Evolutionary conservation across 2,888 invertebrate genomes (phyloP).

Genomic region (Heliconius erato): DNA sequence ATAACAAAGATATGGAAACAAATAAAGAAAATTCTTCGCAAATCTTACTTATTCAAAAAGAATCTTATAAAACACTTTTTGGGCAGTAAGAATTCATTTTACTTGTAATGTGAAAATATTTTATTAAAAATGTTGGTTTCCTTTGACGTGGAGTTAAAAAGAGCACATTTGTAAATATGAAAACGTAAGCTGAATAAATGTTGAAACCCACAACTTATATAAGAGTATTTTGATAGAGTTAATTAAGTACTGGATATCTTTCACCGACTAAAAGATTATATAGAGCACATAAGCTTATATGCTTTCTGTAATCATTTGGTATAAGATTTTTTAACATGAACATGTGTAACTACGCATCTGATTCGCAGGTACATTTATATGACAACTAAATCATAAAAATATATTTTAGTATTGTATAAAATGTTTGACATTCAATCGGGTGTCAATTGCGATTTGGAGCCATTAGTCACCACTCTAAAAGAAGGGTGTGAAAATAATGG

Average conservation of each 20-base stretch:
- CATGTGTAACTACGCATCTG: not conserved
- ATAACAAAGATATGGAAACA: not conserved
- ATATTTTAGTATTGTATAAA: too few relatives aligned
- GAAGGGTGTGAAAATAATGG: too few relatives aligned
- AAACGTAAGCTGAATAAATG: not conserved
- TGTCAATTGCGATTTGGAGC: too few relatives aligned
- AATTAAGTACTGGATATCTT: not conserved
- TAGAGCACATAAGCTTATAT: not conserved
- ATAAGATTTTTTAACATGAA: not conserved
- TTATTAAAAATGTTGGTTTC: slow-evolving; percentile 38
- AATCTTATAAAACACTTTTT: slow-evolving; percentile 38
- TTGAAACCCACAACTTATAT: not conserved
- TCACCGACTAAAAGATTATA: not conserved
- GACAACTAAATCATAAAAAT: not conserved
- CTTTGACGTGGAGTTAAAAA: slow-evolving; percentile 29
- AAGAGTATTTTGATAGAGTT: not conserved
- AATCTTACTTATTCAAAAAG: slow-evolving; percentile 28
- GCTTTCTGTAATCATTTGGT: too few relatives aligned
- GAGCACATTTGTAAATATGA: slow-evolving; percentile 1
- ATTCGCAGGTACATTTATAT: not conserved
- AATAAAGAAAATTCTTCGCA: not conserved
- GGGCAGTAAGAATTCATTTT: slow-evolving; percentile 28
- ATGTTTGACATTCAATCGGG: too few relatives aligned
- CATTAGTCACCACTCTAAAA: too few relatives aligned
- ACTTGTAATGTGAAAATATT: slow-evolving; percentile 31